These are phyloP conservation scores for Epinephelus lanceolatus DNA, from an alignment of 2,113 vertebrate species.

Conservation along the genomic window DNA sequence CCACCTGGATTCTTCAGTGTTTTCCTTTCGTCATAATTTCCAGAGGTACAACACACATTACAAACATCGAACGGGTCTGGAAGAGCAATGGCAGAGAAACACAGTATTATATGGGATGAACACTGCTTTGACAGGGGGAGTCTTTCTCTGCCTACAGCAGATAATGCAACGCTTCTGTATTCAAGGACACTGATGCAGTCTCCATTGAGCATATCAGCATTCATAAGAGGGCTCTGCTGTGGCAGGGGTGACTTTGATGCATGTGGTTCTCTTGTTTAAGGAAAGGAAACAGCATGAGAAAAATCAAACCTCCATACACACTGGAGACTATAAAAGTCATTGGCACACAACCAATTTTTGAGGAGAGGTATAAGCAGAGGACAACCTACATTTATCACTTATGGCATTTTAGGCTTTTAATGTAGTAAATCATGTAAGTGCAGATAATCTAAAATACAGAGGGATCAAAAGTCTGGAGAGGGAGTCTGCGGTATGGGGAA, in stretches of 20 bases:
- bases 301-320: constrained; percentile 65
- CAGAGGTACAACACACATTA: constrained; percentile 18
- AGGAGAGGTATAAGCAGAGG: constrained; percentile 49
- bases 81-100: constrained; percentile 10
- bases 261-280: constrained; percentile 74
- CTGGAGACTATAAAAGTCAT: constrained; percentile 54
- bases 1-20: constrained; percentile 33
- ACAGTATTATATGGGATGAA: constrained; percentile 28
- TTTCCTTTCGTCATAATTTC: constrained; percentile 31
- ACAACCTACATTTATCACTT: constrained; percentile 56
- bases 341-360: constrained; percentile 60
- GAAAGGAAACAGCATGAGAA: constrained; percentile 62
- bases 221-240: constrained; percentile 63
- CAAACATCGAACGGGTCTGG: constrained; percentile 33
- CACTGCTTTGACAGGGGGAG: constrained; percentile 50
- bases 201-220: constrained; percentile 74
- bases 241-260: constrained; percentile 80
- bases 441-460: constrained; percentile 35
- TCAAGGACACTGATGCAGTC: constrained; percentile 72
- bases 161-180: constrained; percentile 71
- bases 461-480: constrained; percentile 20
- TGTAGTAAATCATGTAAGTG: constrained; percentile 53
- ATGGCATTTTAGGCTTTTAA: constrained; percentile 57
- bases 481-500: neutral
- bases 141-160: constrained; percentile 56